Base-by-base conservation (phyloP, 2,797 vertebrate species). In the Telmatherina bonti region DNA sequence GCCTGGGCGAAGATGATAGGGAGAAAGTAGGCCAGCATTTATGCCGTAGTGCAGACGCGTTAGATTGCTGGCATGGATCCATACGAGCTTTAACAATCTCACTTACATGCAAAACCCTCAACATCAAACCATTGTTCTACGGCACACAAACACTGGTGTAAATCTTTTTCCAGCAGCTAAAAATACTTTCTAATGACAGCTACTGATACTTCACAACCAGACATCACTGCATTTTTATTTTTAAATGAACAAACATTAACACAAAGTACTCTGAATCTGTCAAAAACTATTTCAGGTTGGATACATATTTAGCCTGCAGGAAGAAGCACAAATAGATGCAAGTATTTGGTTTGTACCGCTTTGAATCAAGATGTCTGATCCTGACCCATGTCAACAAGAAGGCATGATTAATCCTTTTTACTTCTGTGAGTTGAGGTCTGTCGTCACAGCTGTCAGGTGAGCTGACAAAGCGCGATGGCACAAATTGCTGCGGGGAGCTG, bases 1-100 rank as follows among this genome's bases (percentile, higher is more conserved):
- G 68, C 76, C 71, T 75, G 83, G 82, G 82, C 64, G 54, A 68
- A 79, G 75, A 86, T 63, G 88, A 87, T 79, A 78, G 65, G 57
- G 72, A 83, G 84, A 88, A 91, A 93, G 86, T 92, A 92, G 90
- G 91, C 72, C 91, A 92, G 74, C n/a, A 75, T 74, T 84, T 74
- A 35, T 66, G 80, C 76, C 64, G 79, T 75, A 51, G 58, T 84
- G 82, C 89, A 90, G 79, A 83, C 79, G 72, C 72, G 69, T 52
- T 72, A 85, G 86, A 90, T 78, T 81, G 81, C 74, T 84, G 81
- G 74, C 88, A 69, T 18, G 15, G 70, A 77, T 87, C 81, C 83
- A 82, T 72, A 65, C 65, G 63, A 78, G 76, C 58, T 87, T 81
- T 73, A 82, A 61, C 71, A 26, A 68, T 70, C 74, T 70, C 38